Evolutionary conservation across 2,797 vertebrate species (phyloP), one percentile per base, ranked within the genome.

Genomic region (Strix occidentalis): DNA sequence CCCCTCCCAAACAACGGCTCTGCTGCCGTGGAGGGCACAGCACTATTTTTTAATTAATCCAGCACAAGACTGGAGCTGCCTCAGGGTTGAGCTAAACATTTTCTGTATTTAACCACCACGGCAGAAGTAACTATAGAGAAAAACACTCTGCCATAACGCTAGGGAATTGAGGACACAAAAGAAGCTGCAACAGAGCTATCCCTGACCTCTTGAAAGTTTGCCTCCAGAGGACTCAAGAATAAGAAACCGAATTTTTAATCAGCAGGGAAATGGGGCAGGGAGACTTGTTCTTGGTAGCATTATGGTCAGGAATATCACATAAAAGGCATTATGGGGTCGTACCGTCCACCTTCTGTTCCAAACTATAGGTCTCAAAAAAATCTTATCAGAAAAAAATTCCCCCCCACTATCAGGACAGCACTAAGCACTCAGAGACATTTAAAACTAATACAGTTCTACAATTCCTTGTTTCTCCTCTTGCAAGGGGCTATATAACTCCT

Each of bases 41-140:
- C 35, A 19, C 35, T 57, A 39, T 11, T 78, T 91, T 92, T 75
- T 91, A 95, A 95, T 93, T 86, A 94, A 95, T 71, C 61, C 65
- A 78, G 94, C 29, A 68, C n/a, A 75, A 68, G 57, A 28, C 79
- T 48, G 43, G 69, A 92, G 83, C 69, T 69, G 89, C 84, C 91
- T 92, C 28, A 19, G 84, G 96, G 87, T 96, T 91, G 58, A 83
- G 61, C 75, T 57, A 64, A 89, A 89, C 18, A 50, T 75, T 54
- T 96, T 89, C 65, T 75, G 75, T 76, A 86, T 89, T 87, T 58
- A 92, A 79, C 72, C n/a, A 41, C 53, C 16, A 51, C 0, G 2
- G 89, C 24, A 89, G 35, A 78, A 95, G 33, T 28, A 66, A 51
- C 57, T 51, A 69, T 6, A 75, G 72, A 48, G 53, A 68, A 77